Conservation (phyloP, 2,888 invertebrate genomes). For the Drosophila anomelani region DNA sequence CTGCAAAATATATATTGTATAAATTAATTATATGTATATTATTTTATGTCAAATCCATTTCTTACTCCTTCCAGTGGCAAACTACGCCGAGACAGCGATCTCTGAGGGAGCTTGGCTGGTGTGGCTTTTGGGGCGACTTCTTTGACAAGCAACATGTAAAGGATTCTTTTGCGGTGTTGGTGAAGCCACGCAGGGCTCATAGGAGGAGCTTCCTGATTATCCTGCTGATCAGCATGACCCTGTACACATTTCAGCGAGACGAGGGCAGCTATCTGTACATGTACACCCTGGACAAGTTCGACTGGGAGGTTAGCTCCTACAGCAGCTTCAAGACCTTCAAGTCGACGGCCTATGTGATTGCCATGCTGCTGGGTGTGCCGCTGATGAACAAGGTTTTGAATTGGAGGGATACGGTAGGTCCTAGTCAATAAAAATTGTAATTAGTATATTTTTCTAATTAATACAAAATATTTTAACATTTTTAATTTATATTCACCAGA, state of each 20-base stretch:
- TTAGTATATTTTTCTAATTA: not conserved
- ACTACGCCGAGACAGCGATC: constrained; percentile 88
- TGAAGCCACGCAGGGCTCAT: constrained; percentile 86
- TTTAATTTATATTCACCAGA: constrained; percentile 7
- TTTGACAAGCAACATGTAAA: constrained; percentile 89
- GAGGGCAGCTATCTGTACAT: constrained; percentile 91
- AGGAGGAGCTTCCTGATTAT: constrained; percentile 88
- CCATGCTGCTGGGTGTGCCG: constrained; percentile 90
- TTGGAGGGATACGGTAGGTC: constrained; percentile 88
- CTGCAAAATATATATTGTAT: too few relatives aligned
- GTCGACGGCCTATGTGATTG: constrained; percentile 89
- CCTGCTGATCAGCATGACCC: constrained; percentile 90
- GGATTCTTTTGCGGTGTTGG: constrained; percentile 87
- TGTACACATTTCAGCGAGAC: constrained; percentile 93
- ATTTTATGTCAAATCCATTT: not conserved
- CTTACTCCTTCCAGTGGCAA: constrained; percentile 86
- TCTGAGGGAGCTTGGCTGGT: constrained; percentile 86
- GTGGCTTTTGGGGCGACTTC: constrained; percentile 88
- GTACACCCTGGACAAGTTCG: constrained; percentile 89
- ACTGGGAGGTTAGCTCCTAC: constrained; percentile 89
- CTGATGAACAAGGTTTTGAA: constrained; percentile 88
- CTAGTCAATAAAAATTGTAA: not conserved
- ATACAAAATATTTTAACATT: too few relatives aligned
- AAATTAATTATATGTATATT: not conserved
- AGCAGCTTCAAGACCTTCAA: constrained; percentile 91